A percentile compares a stretch with the other conserved stretches of the same genome.
Conservation (phyloP, 2,797 vertebrate genomes). For the Capromys pilorides region DNA sequence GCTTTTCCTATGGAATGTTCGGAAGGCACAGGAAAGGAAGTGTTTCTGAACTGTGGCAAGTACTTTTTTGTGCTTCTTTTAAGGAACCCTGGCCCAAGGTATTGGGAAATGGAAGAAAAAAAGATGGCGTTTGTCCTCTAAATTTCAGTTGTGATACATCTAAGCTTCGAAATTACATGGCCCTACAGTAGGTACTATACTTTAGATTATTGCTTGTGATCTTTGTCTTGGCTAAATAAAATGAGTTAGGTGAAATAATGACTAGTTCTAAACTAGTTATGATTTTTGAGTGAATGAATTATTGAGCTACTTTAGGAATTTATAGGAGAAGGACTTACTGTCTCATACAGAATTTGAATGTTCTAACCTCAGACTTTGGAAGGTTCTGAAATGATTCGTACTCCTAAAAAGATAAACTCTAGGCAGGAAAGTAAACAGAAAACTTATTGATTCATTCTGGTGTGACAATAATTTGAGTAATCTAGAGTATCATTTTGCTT, state of each 20-base stretch:
- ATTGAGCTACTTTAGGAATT: slow-evolving; percentile 30
- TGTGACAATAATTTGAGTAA: slow-evolving; percentile 29
- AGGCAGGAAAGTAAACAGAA: background rate
- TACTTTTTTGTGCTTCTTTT: background rate
- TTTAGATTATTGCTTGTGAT: background rate
- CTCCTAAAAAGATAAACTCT: background rate
- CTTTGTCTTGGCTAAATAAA: slow-evolving; percentile 18
- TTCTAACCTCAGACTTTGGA: background rate
- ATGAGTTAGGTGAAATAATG: slow-evolving; percentile 32
- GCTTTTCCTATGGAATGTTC: background rate
- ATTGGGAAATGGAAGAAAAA: background rate
- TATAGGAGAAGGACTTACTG: slow-evolving; percentile 13
- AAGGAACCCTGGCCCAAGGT: background rate
- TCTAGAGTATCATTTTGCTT: slow-evolving; percentile 16
- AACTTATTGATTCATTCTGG: background rate
- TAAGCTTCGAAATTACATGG: background rate
- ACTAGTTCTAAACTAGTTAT: background rate
- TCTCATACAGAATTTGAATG: slow-evolving; percentile 6
- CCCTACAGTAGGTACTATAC: background rate
- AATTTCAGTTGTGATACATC: background rate
- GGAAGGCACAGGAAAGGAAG: background rate
- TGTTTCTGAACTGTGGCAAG: background rate
- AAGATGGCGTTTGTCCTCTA: background rate
- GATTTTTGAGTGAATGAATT: background rate
- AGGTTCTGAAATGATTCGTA: slow-evolving; percentile 25